phyloP scores from a whole-genome alignment of 2,113 vertebrate species.

The Ptyas mucosa region DNA sequence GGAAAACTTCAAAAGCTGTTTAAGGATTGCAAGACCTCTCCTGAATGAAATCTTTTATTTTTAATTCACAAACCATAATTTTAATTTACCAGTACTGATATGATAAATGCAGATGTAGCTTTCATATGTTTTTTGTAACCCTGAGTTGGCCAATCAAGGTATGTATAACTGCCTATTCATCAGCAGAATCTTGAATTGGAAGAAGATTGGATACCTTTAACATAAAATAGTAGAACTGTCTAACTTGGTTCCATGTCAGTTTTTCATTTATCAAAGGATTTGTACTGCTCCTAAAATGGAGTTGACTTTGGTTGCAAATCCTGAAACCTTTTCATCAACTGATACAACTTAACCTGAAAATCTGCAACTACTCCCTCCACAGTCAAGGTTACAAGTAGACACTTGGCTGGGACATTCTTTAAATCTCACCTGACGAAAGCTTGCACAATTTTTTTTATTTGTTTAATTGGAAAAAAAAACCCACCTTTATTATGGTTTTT shows the following conservation, averaged over 20 bases:
- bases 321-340: not conserved
- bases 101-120: not conserved
- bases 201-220: not conserved
- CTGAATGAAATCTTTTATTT: not conserved
- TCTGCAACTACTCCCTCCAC: not conserved
- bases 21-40: not conserved
- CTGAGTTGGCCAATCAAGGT: not conserved
- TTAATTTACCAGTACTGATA: not conserved
- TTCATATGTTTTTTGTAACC: not conserved
- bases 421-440: not conserved
- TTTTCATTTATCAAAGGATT: not conserved
- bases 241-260: not conserved
- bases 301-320: not conserved
- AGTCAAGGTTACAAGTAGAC: not conserved
- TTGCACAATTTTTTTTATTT: not conserved
- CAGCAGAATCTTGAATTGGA: not conserved
- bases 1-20: not conserved
- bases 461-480: not conserved
- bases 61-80: not conserved
- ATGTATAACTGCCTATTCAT: not conserved
- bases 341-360: not conserved
- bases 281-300: not conserved
- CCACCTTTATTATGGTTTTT: not conserved
- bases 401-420: not conserved
- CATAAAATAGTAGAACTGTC: not conserved